Base-by-base conservation (phyloP, 2,888 invertebrate species). In the Drosophila pseudotakahashii region DNA sequence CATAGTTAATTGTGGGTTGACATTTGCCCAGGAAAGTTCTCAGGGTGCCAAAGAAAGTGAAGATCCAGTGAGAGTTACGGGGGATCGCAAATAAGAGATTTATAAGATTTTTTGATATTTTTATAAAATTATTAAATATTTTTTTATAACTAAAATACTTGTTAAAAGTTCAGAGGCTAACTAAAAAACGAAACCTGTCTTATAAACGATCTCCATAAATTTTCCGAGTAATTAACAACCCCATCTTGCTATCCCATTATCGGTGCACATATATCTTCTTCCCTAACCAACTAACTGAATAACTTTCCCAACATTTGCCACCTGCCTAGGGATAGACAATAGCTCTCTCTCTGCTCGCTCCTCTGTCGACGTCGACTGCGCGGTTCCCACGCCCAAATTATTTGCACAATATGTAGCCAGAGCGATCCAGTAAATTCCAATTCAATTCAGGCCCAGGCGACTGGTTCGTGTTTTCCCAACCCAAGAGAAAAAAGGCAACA, bases 401-500 rank as follows among this genome's bases (percentile, higher is more conserved):
- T 76, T 75, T 73, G 76, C 72, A 74, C 71, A 55, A 81, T 69
- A 59, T 69, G 54, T 69, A 32, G 54, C 74, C 62, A 66, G 45
- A 71, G 64, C 64, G n/a, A n/a, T 74, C 77, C 73, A 68, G 71
- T 70, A 72, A 83, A 78, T 85, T 85, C 76, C 83, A 73, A 85
- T 88, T 80, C 64, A 85, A 78, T 81, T 81, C 79, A 73, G 67
- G 68, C 67, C 45, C 67, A 48, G 44, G 10, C 32, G 32, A 34
- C 74, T 34, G 9, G 51, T 73, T 71, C 83, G 83, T 88, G 88
- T 86, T 88, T 83, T 83, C 86, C 83, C 88, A 83, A 86, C 88
- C 88, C 86, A 75, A 75, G 37, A 34, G 59, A 32, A 34, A 36
- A n/a, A 53, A 34, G 41, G 41, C 23, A 34, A 26, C 39, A 14